Percentiles rank a stretch among this genome's conserved stretches.
Evolutionary conservation across 2,888 invertebrate species (phyloP).

Genomic region (Ochropacha duplaris): DNA sequence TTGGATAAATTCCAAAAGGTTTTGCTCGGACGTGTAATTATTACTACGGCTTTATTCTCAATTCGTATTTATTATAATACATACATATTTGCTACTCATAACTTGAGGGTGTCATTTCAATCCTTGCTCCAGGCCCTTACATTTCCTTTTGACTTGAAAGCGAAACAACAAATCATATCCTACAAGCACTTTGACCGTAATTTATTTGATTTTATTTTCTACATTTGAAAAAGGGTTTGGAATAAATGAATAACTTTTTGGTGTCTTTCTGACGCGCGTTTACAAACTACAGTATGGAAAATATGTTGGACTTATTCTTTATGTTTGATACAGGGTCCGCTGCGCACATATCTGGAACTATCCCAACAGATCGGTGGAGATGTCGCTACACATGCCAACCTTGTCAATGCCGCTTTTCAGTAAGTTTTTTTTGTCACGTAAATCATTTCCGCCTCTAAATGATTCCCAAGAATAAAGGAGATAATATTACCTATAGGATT

Average conservation of each 20-base stretch:
- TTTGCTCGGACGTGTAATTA: not conserved
- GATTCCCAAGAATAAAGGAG: no score
- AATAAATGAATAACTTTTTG: not conserved
- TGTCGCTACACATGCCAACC: conserved; percentile 89
- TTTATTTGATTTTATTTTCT: no score
- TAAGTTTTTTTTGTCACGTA: conserved; percentile 66
- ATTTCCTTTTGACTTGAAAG: not conserved
- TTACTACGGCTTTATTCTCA: not conserved
- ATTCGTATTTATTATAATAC: not conserved
- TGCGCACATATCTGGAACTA: conserved; percentile 88
- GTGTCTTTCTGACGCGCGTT: not conserved
- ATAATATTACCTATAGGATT: no score
- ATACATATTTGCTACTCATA: not conserved
- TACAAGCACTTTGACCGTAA: no score
- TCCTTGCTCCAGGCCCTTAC: not conserved
- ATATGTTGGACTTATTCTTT: not conserved
- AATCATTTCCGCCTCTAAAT: no score
- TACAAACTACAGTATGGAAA: not conserved
- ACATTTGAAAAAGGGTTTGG: not conserved
- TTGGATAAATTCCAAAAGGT: not conserved
- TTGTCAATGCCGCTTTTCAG: conserved; percentile 93
- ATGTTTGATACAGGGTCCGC: conserved; percentile 81
- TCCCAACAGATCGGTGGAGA: conserved; percentile 94
- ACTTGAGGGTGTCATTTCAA: not conserved
- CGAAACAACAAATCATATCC: not conserved